Base-by-base conservation (phyloP, 2,888 invertebrate species). In the Agrochola lychnidis region DNA sequence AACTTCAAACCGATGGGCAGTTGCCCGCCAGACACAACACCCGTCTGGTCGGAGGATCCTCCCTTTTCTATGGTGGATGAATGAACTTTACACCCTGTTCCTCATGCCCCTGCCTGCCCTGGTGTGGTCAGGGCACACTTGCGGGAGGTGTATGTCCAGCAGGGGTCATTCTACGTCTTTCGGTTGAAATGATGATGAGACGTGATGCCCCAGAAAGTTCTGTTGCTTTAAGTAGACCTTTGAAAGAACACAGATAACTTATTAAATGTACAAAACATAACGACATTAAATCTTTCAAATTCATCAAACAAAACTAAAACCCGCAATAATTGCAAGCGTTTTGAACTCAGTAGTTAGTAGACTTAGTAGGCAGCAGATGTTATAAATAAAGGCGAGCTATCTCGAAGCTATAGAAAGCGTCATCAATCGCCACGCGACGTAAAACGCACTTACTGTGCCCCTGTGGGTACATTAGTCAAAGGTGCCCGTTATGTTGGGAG, bases 381-480 rank as follows among this genome's bases (percentile, higher is more conserved):
- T 71, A 87, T 87, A 86, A 88, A 88, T 82, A 85, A 82, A 80
- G 61, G 56, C 40, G 12, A 59, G 73, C 61, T 88, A 88, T 88
- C 88, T 86, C 53, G 71, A 71, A 82, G 73, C 66, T 66, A 79
- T 67, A 78, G 89, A 90, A 78, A 90, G 89, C 85, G 61, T 79
- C 89, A 90, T 90, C 85, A 87, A 90, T 81, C 79, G 78, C 74
- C 57, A 62, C 51, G 79, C 73, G 83, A 82, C 79, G 62, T 30
- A 40, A 63, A 66, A 74, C 80, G 82, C 84, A 83, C 79, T 87
- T 86, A 84, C 82, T 72, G 69, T 57, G 61, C 53, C 74, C 61
- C 76, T 73, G 63, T 63, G 67, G 66, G 72, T 16, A 80, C 88
- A 85, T 89, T 87, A 85, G 84, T 89, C 89, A 89, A 87, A 79